These are phyloP conservation scores for Periophthalmodon schlosseri DNA, from an alignment of 2,113 vertebrate species.

Conservation along the genomic window DNA sequence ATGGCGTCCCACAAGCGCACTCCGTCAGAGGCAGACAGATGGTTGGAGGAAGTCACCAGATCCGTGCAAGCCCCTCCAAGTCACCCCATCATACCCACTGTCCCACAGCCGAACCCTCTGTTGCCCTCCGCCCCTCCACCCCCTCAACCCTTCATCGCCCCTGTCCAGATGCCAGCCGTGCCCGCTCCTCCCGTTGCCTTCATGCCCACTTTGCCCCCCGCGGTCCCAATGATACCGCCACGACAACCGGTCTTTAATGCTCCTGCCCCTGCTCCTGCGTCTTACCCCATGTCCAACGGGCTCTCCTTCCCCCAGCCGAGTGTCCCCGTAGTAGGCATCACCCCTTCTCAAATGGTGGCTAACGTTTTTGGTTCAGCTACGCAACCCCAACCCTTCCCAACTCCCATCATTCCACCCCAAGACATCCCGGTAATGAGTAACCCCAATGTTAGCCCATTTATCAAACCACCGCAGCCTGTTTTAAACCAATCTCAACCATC, in stretches of 20 bases:
- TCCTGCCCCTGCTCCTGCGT: slow-evolving; percentile 73
- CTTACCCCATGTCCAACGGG: slow-evolving; percentile 88
- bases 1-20: slow-evolving; percentile 85
- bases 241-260: slow-evolving; percentile 84
- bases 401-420: slow-evolving; percentile 50
- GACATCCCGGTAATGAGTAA: slow-evolving; percentile 25
- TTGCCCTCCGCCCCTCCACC: slow-evolving; percentile 73
- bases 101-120: slow-evolving; percentile 70
- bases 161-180: slow-evolving; percentile 69
- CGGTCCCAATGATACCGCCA: slow-evolving; percentile 83
- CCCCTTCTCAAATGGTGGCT: slow-evolving; percentile 97
- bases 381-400: slow-evolving; percentile 79
- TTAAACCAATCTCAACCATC: slow-evolving; percentile 58
- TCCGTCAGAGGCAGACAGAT: slow-evolving; percentile 95
- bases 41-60: slow-evolving; percentile 96
- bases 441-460: slow-evolving; percentile 77
- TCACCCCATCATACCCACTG: slow-evolving; percentile 59
- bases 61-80: slow-evolving; percentile 84
- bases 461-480: slow-evolving; percentile 71
- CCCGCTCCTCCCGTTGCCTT: slow-evolving; percentile 73
- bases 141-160: slow-evolving; percentile 72
- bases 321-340: slow-evolving; percentile 93
- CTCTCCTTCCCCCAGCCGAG: slow-evolving; percentile 84
- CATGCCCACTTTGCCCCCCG: slow-evolving; percentile 77
- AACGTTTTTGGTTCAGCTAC: slow-evolving; percentile 91